A percentile compares a stretch with the other conserved stretches of the same genome.
phyloP scores from a whole-genome alignment of 1,140 invertebrate genomes.

The Planococcus citri region DNA sequence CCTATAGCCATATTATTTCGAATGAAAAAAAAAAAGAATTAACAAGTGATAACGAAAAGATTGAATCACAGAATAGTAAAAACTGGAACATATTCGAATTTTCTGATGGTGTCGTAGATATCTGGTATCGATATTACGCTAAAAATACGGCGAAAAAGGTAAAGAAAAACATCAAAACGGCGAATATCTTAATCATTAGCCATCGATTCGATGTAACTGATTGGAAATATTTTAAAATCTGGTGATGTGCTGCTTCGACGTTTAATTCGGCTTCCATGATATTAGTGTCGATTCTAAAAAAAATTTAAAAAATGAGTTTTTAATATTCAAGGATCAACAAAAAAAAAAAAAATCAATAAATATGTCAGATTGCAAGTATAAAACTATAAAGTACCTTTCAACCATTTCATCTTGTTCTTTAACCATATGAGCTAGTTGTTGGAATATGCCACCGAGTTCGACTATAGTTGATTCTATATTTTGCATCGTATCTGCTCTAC shows the following conservation, averaged over 20 bases:
- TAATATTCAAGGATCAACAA: conserved; percentile 20
- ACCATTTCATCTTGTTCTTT: conserved; percentile 99
- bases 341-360: neutral
- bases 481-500: conserved; percentile 93
- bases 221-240: conserved; percentile 97
- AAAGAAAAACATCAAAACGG: conserved; percentile 96
- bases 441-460: conserved; percentile 96
- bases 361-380: neutral
- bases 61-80: neutral
- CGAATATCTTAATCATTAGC: conserved; percentile 99
- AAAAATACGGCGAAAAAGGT: conserved; percentile 96
- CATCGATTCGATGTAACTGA: conserved; percentile 94
- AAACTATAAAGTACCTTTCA: conserved; percentile 46
- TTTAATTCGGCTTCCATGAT: conserved; percentile 91
- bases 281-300: conserved; percentile 85
- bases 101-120: too few species aligned
- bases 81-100: neutral
- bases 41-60: neutral
- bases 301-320: conserved; percentile 22
- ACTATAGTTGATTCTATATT: conserved; percentile 98
- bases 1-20: neutral
- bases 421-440: conserved; percentile 95
- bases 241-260: conserved; percentile 91
- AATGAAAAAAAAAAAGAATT: neutral
- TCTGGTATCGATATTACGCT: neutral